phyloP scores from a whole-genome alignment of 2,888 invertebrate species.

The Amphimallon solstitiale region DNA sequence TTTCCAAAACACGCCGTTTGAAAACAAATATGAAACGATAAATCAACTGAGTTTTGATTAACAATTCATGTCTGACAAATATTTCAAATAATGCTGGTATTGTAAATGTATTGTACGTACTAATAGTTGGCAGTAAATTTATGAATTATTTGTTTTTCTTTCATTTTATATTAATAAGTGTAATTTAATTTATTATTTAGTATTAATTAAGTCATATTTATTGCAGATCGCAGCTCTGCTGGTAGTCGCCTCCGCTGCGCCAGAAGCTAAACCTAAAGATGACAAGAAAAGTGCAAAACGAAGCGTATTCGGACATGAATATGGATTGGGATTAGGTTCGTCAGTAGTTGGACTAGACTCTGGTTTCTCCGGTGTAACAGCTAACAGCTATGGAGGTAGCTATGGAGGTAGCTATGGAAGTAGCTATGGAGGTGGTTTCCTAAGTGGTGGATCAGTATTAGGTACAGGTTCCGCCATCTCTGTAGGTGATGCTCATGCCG shows the following conservation, averaged over 20 bases:
- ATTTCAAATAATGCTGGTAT: too few relatives aligned
- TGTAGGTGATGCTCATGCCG: background rate
- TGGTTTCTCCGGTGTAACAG: background rate
- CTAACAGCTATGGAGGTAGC: background rate
- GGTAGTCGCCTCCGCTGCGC: conserved; percentile 20
- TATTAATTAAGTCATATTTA: background rate
- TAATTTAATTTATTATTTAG: background rate
- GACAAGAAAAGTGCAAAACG: conserved; percentile 28
- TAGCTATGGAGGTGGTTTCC: background rate
- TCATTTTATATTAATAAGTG: background rate
- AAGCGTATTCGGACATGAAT: conserved; percentile 7
- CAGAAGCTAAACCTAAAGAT: conserved; percentile 21
- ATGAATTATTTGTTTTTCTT: too few relatives aligned
- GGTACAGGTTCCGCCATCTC: background rate
- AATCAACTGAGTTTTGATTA: too few relatives aligned
- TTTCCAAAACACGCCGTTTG: too few relatives aligned
- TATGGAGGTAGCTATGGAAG: background rate
- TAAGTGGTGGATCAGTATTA: conserved; percentile 10
- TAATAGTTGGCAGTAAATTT: too few relatives aligned
- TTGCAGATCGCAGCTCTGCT: conserved; percentile 25
- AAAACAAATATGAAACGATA: too few relatives aligned
- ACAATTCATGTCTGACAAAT: too few relatives aligned
- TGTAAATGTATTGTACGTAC: too few relatives aligned
- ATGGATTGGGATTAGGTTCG: conserved; percentile 16
- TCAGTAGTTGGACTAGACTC: conserved; percentile 7